Evolutionary conservation across 2,113 vertebrate species (phyloP).

Genomic region (Mirza zaza): DNA sequence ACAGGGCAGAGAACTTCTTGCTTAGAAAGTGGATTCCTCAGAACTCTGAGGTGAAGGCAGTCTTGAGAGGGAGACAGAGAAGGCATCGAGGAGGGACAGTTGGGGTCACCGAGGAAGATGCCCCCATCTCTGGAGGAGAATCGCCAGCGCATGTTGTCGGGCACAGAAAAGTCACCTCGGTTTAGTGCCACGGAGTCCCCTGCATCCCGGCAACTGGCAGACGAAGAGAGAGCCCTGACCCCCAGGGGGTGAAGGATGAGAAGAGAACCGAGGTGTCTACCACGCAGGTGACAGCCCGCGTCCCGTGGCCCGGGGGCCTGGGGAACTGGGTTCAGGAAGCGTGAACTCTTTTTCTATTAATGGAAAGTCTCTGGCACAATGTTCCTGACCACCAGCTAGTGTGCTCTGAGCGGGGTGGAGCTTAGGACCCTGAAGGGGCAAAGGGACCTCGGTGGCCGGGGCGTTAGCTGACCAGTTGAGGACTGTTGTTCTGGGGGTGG

Average conservation of each 20-base stretch:
- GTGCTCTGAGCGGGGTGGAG: background rate
- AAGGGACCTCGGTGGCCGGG: background rate
- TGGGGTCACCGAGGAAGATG: background rate
- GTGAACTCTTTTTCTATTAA: background rate
- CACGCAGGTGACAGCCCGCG: background rate
- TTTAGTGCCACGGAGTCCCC: background rate
- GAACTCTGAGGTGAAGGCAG: background rate
- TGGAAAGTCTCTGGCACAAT: background rate
- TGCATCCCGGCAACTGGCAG: background rate
- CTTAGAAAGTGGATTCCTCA: background rate
- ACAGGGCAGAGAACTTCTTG: background rate
- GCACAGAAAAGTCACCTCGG: background rate
- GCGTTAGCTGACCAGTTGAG: too few relatives aligned
- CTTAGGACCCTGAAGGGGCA: background rate
- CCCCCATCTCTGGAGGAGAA: background rate
- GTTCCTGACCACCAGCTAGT: background rate
- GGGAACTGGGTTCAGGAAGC: background rate
- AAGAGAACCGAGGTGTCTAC: background rate
- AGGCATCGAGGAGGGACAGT: fast-evolving
- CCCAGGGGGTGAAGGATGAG: background rate
- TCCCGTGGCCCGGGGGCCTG: fast-evolving
- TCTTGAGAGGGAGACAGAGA: background rate
- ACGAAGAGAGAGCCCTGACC: background rate
- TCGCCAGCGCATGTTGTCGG: fast-evolving
- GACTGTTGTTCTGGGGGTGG: background rate